Base-by-base conservation (phyloP, 2,888 invertebrate genomes). In the Parochlus steinenii region DNA sequence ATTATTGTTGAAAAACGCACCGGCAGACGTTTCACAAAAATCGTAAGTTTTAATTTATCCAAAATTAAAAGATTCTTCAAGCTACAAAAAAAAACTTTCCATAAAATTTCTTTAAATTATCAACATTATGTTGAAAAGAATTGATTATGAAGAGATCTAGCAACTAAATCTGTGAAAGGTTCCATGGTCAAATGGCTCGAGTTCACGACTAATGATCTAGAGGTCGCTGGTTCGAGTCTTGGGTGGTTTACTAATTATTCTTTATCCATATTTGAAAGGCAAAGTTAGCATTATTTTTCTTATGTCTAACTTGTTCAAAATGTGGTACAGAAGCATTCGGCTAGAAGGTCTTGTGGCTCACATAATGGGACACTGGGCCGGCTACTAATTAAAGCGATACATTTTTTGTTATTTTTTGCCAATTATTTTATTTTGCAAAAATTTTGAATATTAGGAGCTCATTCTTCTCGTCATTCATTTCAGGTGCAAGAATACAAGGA, bases 1-100 rank as follows among this genome's bases (percentile, higher is more conserved):
- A 69, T 90, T 27, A 58, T 92, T 41, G 76, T 81, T 44, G 90
- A 92, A 38, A 65, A 69, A 39, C 64, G 78, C 42, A 75, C 80
- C 45, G 92, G 92, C 51, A 74, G 74, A 43, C 73, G 86, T 46
- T 71, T 93, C 43, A 71, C 74, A 41, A 71, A 74, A 53, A 58
- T 92, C 55, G 73, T 81, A 56, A 61, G 62, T 52, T 18, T 35
- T 29, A 17, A 29, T 29, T 29, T 29, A 14, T 14, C 5, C 8
- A 29, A 29, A 15, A 6, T 7, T 27, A 6, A 22, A 8, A 22
- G 7, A 22, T 22, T 6, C 8, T 22, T 22, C 6, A n/a, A n/a
- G n/a, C n/a, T n/a, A n/a, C n/a, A n/a, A n/a, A n/a, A n/a, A n/a
- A n/a, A n/a, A n/a, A n/a, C n/a, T n/a, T n/a, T n/a, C n/a, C n/a